Conservation (phyloP, 2,113 vertebrate genomes). For the human region DNA sequence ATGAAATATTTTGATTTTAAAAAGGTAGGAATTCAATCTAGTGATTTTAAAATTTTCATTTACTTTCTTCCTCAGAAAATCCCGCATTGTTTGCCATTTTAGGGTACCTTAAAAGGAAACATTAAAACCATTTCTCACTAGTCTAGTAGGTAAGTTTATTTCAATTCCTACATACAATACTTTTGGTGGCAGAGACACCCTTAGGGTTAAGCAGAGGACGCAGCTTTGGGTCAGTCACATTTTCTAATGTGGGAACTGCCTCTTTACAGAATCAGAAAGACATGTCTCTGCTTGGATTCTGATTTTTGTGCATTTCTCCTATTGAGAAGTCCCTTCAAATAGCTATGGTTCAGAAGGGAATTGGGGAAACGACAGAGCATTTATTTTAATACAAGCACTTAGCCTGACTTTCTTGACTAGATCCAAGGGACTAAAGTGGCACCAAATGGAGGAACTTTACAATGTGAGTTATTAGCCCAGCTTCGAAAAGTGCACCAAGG, state of each 20-base stretch:
- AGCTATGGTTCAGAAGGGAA: background rate
- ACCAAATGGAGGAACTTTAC: background rate
- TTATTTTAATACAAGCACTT: background rate
- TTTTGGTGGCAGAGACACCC: background rate
- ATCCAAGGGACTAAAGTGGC: background rate
- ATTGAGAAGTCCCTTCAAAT: background rate
- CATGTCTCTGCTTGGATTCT: background rate
- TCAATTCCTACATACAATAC: background rate
- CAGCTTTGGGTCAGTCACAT: background rate
- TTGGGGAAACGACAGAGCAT: background rate
- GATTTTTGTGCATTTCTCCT: background rate
- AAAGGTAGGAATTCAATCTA: background rate
- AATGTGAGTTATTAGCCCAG: background rate
- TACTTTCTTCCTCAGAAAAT: background rate
- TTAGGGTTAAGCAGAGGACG: background rate
- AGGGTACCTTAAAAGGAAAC: background rate
- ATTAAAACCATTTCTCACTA: background rate
- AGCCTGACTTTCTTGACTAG: background rate
- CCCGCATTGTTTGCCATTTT: background rate
- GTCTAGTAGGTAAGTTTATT: background rate
- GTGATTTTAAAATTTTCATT: background rate
- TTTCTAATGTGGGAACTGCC: background rate
- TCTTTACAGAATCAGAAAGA: background rate
- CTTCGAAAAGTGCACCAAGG: background rate
- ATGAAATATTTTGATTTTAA: background rate